Base-by-base conservation (phyloP, 2,113 vertebrate species). In the Thermophis baileyi region DNA sequence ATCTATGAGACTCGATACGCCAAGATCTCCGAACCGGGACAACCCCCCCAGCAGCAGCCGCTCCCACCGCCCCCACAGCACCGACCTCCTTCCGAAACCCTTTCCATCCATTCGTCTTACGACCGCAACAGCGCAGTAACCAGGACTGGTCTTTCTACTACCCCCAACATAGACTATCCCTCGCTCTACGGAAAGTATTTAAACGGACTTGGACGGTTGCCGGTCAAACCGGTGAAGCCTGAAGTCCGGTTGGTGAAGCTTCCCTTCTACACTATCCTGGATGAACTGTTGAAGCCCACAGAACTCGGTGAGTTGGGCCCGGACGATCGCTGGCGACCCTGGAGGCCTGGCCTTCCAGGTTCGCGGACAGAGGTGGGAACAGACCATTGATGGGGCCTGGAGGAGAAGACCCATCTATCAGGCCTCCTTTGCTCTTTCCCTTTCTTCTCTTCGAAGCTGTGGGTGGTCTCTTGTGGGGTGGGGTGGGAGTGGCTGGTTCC, bases 261-360 rank as follows among this genome's bases (percentile, higher is more conserved):
- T 94, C 99, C 99, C 94, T 99, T 99, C 96, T 99, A 99, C 6
- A 99, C 98, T 20, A 99, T 98, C 57, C 94, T 99, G 97, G 99
- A 99, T 18, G 99, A 99, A 46, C 95, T 99, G 95, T 94, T 99
- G 97, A 98, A 98, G 93, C 99, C 99, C 3, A 99, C 99, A 0
- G 99, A 99, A 90, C 96, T 99, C 85, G 98, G 99, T 99, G 97
- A 98, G 98, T 97, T 22, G 20, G 44, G 30, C 14, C 16, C 7
- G 44, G 55, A 16, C 0, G 2, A 5, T 16, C 2, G n/a, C 6
- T 2, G n/a, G 47, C 6, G 60, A 4, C 24, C 30, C 16, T 22
- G 18, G 5, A 1, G 54, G 16, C 10, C 40, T 44, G 49, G 46
- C 14, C 4, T 24, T 27, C 49, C 40, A 10, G 25, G 35, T 10